Conservation (phyloP, 2,113 vertebrate genomes). For the Gopherus evgoodei region DNA sequence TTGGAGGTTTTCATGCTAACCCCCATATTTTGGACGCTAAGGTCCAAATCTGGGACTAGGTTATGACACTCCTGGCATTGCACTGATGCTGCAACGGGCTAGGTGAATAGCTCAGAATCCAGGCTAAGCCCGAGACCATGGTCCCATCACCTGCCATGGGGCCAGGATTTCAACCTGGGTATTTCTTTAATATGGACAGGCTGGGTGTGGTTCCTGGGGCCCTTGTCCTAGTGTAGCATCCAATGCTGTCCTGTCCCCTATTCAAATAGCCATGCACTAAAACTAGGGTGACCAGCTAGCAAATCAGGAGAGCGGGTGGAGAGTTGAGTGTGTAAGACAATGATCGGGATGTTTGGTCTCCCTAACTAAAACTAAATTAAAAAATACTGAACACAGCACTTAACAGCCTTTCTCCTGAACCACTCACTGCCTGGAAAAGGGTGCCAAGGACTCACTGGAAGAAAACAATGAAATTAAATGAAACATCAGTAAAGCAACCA, state of each 20-base stretch:
- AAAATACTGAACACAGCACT: neutral
- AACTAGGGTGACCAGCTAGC: neutral
- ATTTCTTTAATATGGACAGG: neutral
- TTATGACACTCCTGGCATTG: neutral
- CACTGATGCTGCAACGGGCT: too few species aligned
- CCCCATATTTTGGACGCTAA: too few species aligned
- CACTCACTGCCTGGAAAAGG: rapidly evolving
- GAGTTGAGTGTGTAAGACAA: neutral
- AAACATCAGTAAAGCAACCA: neutral
- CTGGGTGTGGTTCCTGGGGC: neutral
- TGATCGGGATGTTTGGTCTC: neutral
- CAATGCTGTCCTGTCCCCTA: rapidly evolving
- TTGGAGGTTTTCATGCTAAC: too few species aligned
- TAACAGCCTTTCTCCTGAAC: neutral
- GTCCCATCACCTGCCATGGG: too few species aligned
- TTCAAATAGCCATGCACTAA: rapidly evolving
- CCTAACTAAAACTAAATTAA: neutral
- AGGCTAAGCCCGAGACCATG: too few species aligned
- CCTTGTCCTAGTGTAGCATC: neutral
- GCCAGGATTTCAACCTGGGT: too few species aligned
- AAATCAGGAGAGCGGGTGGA: too few species aligned
- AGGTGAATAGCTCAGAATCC: too few species aligned
- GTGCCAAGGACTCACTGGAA: neutral
- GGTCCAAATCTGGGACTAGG: too few species aligned
- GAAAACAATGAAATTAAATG: neutral